Conservation (phyloP, 2,113 vertebrate genomes). For the Gasterosteus nipponicus region DNA sequence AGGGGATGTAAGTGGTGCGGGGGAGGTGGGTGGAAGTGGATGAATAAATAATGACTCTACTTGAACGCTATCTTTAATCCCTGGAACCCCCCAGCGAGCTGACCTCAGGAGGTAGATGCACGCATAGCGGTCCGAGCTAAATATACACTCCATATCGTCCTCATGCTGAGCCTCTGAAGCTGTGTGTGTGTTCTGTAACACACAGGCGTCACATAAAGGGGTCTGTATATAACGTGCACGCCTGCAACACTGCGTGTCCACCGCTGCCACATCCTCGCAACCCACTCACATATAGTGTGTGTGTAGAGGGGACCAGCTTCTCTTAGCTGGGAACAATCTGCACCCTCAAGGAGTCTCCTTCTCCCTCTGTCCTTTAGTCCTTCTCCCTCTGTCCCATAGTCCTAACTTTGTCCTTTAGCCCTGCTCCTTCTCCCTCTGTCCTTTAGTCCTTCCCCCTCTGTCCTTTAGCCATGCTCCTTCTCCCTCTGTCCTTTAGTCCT, state of each 20-base stretch:
- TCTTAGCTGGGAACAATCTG: neutral
- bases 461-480: no score
- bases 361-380: neutral
- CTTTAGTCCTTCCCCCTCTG: neutral
- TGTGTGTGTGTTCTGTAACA: neutral
- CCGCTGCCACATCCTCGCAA: neutral
- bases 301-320: neutral
- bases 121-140: constrained; percentile 41
- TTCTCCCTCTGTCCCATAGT: no score
- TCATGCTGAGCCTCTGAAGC: neutral
- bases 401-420: no score
- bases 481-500: neutral
- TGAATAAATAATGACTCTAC: constrained; percentile 77
- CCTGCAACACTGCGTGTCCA: neutral
- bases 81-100: constrained; percentile 49
- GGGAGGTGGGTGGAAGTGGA: constrained; percentile 55
- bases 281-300: neutral
- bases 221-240: constrained; percentile 17
- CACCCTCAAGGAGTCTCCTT: neutral
- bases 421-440: no score
- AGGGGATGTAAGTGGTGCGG: constrained; percentile 43
- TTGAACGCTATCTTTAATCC: constrained; percentile 67
- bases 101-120: constrained; percentile 60
- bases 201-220: neutral
- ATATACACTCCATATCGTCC: constrained; percentile 51